Evolutionary conservation across 1,140 invertebrate species (phyloP), one percentile per base, ranked within the genome.

Genomic region (Brachionus asplanchnoidis): DNA sequence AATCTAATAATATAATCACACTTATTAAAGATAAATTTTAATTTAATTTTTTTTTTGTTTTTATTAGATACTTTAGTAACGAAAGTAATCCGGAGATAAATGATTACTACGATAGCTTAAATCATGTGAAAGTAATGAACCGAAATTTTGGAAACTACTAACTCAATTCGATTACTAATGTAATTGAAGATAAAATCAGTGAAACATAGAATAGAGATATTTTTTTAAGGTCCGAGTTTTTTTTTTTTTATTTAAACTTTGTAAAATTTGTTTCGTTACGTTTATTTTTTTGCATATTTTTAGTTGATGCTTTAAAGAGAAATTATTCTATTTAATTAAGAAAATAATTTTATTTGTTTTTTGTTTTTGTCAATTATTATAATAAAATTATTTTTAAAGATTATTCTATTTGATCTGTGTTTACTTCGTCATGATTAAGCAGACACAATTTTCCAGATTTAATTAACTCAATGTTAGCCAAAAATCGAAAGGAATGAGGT

Each of bases 61-160:
- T 7, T 40, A 77, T 11, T 68, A 77, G 73, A 77, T 77, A 77
- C 26, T 77, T 77, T n/a, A 77, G 42, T 26, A 77, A 77, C 11
- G 73, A 46, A 77, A 50, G 7, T 1, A 77, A 77, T 77, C 73
- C 17, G 23, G 73, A 53, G 28, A 23, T 77, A 26, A 77, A 77
- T 50, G 73, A 77, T 23, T 77, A 77, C 42, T 77, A 77, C 32
- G 73, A 77, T 77, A 53, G 73, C 11, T 46, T 77, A 50, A 77
- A 77, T 50, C 73, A 77, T 73, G 68, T 73, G 20, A 77, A 77
- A 50, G 20, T 23, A 14, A 77, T 26, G 44, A 77, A 77, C 28
- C 0, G 42, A 50, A 77, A 77, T 77, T 77, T n/a, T 77, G 44
- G 32, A 17, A 73, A 40, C 40, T 73, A 73, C 11, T 73, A 42